Percentiles rank a stretch among this genome's conserved stretches.
These are phyloP conservation scores for Lepus europaeus DNA, from an alignment of 2,113 vertebrate genomes.

Conservation along the genomic window DNA sequence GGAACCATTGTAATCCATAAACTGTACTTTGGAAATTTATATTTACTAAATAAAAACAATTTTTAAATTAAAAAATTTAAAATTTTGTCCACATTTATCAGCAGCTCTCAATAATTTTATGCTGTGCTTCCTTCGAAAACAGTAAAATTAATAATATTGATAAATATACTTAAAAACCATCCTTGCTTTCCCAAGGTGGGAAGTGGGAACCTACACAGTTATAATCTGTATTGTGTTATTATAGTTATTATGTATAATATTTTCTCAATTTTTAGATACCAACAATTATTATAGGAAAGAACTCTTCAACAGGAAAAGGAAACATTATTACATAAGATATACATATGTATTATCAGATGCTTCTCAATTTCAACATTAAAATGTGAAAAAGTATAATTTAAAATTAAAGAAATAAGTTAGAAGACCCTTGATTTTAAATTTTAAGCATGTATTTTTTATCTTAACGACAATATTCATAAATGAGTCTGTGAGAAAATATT, in stretches of 20 bases:
- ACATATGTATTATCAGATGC: not conserved
- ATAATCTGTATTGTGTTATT: not conserved
- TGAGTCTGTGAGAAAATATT: not conserved
- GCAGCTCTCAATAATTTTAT: not conserved
- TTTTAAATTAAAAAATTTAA: not conserved
- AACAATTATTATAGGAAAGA: not conserved
- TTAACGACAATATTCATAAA: slow-evolving; percentile 6
- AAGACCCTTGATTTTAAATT: slow-evolving; percentile 29
- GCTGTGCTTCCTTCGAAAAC: slow-evolving; percentile 9
- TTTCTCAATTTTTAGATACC: not conserved
- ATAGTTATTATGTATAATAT: not conserved
- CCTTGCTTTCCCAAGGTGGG: not conserved
- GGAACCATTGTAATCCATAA: too few species aligned
- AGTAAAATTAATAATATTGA: not conserved
- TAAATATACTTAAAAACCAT: not conserved
- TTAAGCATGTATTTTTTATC: slow-evolving; percentile 23
- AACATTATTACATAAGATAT: not conserved
- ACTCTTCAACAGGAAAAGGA: not conserved
- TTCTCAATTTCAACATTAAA: slow-evolving; percentile 29
- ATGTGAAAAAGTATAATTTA: not conserved
- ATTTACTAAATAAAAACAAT: too few species aligned
- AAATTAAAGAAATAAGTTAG: slow-evolving; percentile 1
- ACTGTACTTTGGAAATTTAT: too few species aligned
- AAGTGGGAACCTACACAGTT: not conserved
- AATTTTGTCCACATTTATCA: slow-evolving; percentile 16